Conservation (phyloP, 2,888 invertebrate genomes). For the Hirudinaria manillensis region DNA sequence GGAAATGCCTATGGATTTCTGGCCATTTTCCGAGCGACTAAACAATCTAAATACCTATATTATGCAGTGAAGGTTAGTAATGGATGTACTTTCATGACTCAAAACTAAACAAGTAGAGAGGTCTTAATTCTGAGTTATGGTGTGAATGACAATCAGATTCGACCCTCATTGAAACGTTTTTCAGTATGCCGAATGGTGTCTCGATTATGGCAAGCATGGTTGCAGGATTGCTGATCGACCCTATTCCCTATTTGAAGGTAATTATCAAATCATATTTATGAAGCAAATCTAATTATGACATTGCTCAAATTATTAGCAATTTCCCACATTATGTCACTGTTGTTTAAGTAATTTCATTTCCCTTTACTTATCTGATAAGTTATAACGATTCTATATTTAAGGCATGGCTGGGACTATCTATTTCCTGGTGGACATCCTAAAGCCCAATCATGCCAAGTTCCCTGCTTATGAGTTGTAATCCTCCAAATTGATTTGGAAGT, state of each 20-base stretch:
- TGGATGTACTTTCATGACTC: neutral
- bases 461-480: constrained; percentile 62
- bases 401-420: constrained; percentile 69
- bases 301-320: neutral
- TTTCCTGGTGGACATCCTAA: constrained; percentile 66
- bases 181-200: constrained; percentile 74
- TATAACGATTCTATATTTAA: constrained; percentile 37
- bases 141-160: neutral
- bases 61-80: constrained; percentile 60
- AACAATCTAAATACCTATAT: constrained; percentile 68
- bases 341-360: neutral
- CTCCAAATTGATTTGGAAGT: neutral
- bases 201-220: constrained; percentile 64
- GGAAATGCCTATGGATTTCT: constrained; percentile 82
- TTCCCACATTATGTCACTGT: neutral
- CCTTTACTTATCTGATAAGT: neutral
- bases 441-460: constrained; percentile 66
- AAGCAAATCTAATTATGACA: neutral
- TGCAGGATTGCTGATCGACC: constrained; percentile 68
- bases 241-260: constrained; percentile 75
- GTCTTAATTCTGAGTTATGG: neutral
- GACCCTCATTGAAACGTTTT: neutral
- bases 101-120: too few species aligned
- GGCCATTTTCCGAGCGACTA: constrained; percentile 70
- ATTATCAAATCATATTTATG: constrained; percentile 11